Evolutionary conservation across 2,888 invertebrate species (phyloP).

Genomic region (Oxystoma pomonae): DNA sequence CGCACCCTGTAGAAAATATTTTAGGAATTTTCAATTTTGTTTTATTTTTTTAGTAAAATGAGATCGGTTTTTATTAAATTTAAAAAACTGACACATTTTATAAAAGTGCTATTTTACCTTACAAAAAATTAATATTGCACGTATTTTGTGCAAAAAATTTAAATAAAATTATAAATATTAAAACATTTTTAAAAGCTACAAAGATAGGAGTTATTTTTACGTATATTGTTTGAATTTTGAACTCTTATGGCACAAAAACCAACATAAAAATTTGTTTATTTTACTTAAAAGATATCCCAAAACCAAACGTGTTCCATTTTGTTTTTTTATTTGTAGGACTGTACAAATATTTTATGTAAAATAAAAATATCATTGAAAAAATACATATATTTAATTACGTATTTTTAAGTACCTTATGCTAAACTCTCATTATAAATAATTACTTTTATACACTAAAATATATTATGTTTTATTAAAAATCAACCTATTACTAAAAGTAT

Average conservation of each 20-base stretch:
- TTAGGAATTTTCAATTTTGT: background rate
- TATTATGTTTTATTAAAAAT: constrained; percentile 34
- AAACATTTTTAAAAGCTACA: background rate
- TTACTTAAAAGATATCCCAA: constrained; percentile 2
- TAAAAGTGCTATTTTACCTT: background rate
- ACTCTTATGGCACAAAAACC: constrained; percentile 34
- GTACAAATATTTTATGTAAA: constrained; percentile 20
- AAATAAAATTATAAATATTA: background rate
- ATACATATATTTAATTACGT: constrained; percentile 26
- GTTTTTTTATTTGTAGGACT: background rate
- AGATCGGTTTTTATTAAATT: background rate
- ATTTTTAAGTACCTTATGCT: background rate
- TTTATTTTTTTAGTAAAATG: background rate
- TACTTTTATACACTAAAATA: constrained; percentile 36
- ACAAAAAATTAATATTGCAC: background rate
- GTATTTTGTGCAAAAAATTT: background rate
- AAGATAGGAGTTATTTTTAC: constrained; percentile 37
- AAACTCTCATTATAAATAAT: constrained; percentile 43
- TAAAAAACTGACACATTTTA: background rate
- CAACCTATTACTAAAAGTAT: constrained; percentile 45
- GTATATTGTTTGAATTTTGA: constrained; percentile 38
- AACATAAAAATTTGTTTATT: background rate
- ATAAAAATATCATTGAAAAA: constrained; percentile 35
- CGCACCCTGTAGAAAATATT: background rate
- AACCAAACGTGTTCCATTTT: background rate